These are phyloP conservation scores for Carollia perspicillata DNA, from an alignment of 2,113 vertebrate species.

Conservation along the genomic window DNA sequence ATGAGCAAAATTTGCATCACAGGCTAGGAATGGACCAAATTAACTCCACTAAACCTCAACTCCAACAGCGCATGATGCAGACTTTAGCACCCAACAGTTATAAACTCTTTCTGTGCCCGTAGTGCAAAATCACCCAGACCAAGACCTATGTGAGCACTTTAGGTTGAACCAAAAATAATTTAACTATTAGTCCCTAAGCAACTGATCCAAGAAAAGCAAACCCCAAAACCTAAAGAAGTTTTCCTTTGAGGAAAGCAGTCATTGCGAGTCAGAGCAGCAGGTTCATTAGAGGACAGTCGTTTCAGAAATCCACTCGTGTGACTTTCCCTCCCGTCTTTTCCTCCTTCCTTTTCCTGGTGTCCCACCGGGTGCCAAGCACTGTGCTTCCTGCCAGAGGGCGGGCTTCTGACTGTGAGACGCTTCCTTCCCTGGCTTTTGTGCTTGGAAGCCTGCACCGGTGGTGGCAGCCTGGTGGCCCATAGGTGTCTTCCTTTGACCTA, in stretches of 20 bases:
- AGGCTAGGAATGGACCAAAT: background rate
- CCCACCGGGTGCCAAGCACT: background rate
- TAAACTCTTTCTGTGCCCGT: background rate
- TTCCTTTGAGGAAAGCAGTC: background rate
- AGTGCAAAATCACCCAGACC: background rate
- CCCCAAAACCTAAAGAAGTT: background rate
- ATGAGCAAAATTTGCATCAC: slow-evolving; percentile 1
- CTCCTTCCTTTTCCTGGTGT: background rate
- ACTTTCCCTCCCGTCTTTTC: background rate
- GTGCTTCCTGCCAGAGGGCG: background rate
- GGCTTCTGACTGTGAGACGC: background rate
- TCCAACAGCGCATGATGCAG: background rate
- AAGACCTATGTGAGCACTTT: background rate
- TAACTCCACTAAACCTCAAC: background rate
- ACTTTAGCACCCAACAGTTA: background rate
- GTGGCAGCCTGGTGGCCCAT: background rate
- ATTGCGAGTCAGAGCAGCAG: background rate
- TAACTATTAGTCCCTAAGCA: background rate
- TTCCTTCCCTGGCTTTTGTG: background rate
- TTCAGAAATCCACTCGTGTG: background rate
- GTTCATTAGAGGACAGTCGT: background rate
- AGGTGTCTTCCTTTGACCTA: background rate
- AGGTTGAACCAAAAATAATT: background rate
- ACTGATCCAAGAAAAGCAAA: background rate
- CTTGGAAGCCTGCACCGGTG: background rate